These are phyloP conservation scores for Dryococelus australis DNA, from an alignment of 2,888 invertebrate genomes.

Conservation along the genomic window DNA sequence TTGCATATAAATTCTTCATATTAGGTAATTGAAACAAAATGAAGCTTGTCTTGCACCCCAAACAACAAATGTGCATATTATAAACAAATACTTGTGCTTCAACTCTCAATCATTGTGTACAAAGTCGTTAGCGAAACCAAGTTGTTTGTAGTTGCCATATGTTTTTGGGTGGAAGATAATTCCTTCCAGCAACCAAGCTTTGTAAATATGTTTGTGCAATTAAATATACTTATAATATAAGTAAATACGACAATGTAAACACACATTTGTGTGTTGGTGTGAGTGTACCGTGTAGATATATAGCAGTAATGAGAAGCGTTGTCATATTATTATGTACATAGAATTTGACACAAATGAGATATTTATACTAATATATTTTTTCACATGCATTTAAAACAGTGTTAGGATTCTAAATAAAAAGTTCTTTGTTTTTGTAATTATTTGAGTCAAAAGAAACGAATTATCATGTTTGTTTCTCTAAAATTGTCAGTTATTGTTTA, in stretches of 20 bases:
- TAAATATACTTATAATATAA: constrained; percentile 40
- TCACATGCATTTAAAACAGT: constrained; percentile 42
- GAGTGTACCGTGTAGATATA: constrained; percentile 18
- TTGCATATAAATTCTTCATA: background rate
- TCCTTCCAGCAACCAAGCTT: constrained; percentile 35
- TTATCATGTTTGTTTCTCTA: constrained; percentile 1
- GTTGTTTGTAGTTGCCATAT: background rate
- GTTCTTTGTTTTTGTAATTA: constrained; percentile 25
- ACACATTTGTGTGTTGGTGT: constrained; percentile 38
- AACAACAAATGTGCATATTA: constrained; percentile 6
- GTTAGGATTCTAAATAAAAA: constrained; percentile 30
- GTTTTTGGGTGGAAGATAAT: constrained; percentile 10
- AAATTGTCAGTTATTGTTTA: constrained; percentile 3
- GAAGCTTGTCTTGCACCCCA: constrained; percentile 9
- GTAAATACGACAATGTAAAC: constrained; percentile 34
- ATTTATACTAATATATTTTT: constrained; percentile 46
- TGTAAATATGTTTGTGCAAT: constrained; percentile 43
- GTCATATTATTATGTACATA: constrained; percentile 37
- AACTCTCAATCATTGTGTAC: background rate
- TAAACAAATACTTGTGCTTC: background rate
- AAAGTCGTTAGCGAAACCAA: background rate
- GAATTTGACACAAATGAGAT: constrained; percentile 39
- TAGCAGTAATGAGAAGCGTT: background rate
- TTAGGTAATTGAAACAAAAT: background rate
- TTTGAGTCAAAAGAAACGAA: constrained; percentile 29